A percentile compares a stretch with the other conserved stretches of the same genome.
These are phyloP conservation scores for Probosciger aterrimus DNA, from an alignment of 2,113 vertebrate genomes.

Conservation along the genomic window DNA sequence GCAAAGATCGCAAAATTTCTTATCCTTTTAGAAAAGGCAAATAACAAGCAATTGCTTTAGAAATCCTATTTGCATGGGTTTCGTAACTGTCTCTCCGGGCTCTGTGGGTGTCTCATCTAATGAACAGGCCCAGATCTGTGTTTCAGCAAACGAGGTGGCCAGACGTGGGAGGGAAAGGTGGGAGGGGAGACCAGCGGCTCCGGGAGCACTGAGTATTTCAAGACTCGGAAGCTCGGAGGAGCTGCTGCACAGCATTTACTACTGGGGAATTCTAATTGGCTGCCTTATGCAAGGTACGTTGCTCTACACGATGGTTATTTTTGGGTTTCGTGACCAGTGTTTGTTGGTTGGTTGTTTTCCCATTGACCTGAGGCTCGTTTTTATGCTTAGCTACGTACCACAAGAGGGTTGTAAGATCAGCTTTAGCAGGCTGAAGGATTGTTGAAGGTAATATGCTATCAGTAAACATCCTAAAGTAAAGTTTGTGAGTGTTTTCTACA, in stretches of 20 bases:
- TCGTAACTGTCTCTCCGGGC: not conserved
- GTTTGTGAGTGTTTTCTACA: not conserved
- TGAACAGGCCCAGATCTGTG: not conserved
- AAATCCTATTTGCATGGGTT: not conserved
- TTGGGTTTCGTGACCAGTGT: not conserved
- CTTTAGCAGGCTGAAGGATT: not conserved
- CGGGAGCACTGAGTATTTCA: not conserved
- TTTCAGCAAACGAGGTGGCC: not conserved
- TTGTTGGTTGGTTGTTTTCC: not conserved
- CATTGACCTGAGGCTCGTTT: not conserved
- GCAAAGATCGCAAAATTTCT: accelerated
- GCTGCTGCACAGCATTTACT: not conserved
- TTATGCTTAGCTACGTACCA: accelerated
- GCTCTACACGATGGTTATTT: not conserved
- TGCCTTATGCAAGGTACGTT: not conserved
- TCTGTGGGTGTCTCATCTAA: not conserved
- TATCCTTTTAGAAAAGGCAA: not conserved
- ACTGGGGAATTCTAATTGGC: not conserved
- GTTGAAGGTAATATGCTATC: not conserved
- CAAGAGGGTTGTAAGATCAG: not conserved
- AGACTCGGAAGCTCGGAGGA: not conserved
- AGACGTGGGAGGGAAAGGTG: slow-evolving; percentile 5
- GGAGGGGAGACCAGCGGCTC: not conserved
- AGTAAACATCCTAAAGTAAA: not conserved
- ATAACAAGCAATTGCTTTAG: not conserved